Evolutionary conservation across 2,797 vertebrate genomes (phyloP).

Genomic region (Microctenopoma stevenorrisi): DNA sequence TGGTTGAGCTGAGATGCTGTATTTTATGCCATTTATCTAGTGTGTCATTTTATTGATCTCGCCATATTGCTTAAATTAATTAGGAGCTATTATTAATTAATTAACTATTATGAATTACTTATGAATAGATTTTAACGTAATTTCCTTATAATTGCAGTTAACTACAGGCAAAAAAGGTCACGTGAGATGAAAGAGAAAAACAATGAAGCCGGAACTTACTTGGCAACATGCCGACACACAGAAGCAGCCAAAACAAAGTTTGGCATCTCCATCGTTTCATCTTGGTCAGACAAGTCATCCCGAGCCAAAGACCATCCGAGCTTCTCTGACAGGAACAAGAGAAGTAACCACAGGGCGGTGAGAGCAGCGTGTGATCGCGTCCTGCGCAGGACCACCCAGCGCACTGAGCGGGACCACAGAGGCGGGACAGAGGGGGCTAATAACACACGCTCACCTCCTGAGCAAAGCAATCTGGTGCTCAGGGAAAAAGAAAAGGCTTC

Average conservation of each 20-base stretch:
- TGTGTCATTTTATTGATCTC: too few relatives aligned
- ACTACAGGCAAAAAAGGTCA: not conserved
- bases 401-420: not conserved
- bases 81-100: too few relatives aligned
- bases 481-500: not conserved
- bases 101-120: too few relatives aligned
- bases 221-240: constrained; percentile 60
- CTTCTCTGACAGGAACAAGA: not conserved
- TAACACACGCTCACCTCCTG: not conserved
- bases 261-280: constrained; percentile 66
- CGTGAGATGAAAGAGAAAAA: not conserved
- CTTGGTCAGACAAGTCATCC: constrained; percentile 46
- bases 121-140: too few relatives aligned
- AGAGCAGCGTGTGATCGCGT: not conserved
- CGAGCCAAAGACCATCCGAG: constrained; percentile 41
- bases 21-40: not conserved
- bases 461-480: not conserved
- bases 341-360: not conserved
- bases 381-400: not conserved
- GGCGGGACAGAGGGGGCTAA: constrained; percentile 35
- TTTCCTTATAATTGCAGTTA: too few relatives aligned
- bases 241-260: constrained; percentile 48
- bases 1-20: not conserved
- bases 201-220: constrained; percentile 63
- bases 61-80: too few relatives aligned